Percentiles rank a stretch among this genome's conserved stretches.
Evolutionary conservation across 2,113 vertebrate genomes (phyloP).

Genomic region (Miniopterus natalensis): DNA sequence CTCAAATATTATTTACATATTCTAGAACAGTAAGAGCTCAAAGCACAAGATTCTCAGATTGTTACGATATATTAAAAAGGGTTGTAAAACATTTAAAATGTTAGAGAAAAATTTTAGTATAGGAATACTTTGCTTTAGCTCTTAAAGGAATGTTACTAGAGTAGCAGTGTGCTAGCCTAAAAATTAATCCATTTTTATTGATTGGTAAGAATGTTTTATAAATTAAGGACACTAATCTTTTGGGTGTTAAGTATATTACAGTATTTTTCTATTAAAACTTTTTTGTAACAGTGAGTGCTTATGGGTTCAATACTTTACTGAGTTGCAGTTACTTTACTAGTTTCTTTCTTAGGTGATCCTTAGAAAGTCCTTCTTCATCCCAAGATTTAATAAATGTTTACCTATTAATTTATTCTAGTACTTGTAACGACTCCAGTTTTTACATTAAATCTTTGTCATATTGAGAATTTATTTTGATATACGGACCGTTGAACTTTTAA

Average conservation of each 20-base stretch:
- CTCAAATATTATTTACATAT: constrained; percentile 3
- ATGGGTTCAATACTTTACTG: not conserved
- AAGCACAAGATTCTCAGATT: constrained; percentile 49
- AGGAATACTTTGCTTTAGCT: not conserved
- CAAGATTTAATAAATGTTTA: not conserved
- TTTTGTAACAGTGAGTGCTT: not conserved
- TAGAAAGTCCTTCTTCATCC: not conserved
- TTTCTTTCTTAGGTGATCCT: too few relatives aligned
- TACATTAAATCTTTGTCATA: not conserved
- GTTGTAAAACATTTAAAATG: constrained; percentile 6
- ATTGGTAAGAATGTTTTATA: constrained; percentile 53
- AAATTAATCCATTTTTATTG: constrained; percentile 13
- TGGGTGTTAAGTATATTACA: not conserved
- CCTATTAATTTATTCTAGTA: not conserved
- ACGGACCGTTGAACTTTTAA: not conserved
- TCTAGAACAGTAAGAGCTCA: constrained; percentile 49
- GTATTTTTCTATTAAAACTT: not conserved
- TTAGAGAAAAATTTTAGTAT: not conserved
- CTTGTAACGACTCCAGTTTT: not conserved
- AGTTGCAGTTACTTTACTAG: not conserved
- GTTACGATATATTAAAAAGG: not conserved
- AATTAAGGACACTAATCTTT: constrained; percentile 36
- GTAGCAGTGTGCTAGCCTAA: not conserved
- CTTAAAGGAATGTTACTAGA: not conserved
- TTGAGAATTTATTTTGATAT: constrained; percentile 18